Evolutionary conservation across 2,797 vertebrate genomes (phyloP), one percentile per base, ranked within the genome.

Genomic region (Halcyon chelicuti): DNA sequence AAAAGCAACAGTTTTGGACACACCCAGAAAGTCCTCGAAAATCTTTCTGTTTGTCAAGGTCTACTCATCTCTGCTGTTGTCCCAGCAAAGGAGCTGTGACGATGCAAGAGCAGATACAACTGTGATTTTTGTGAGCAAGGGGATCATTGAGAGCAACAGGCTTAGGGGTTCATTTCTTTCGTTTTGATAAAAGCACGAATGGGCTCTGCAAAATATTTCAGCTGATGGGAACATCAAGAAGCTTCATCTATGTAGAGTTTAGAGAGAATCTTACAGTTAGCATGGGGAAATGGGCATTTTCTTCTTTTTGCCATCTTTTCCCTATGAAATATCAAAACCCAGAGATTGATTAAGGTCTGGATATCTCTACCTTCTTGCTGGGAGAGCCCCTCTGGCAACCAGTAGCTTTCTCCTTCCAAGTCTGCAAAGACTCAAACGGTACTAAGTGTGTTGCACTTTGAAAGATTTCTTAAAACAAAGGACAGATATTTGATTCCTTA

Each of bases 381-480:
- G 46, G 28, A 84, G 89, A 77, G 3, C 3, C 17, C 3, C 20
- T 68, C 47, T 5, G 8, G 37, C 29, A 71, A 40, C 13, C 19
- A 9, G 7, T 37, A 47, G 23, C 33, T 82, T 5, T 63, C 37
- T 14, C 22, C 23, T 79, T 71, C 13, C 26, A 73, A 28, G 16
- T 37, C 71, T 79, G 37, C 31, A 66, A 66, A 70, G 49, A 60
- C 28, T 61, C 16, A 25, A 63, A 39, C 7, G 6, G 67, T 52
- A 66, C 33, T 51, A 67, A 7, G 3, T 29, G 19, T 61, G 33
- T 18, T 54, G 23, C 37, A 37, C 42, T 68, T 61, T 25, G 25
- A 80, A 94, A 76, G 82, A 61, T 33, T 80, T 68, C 77, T 76
- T 88, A 51, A 93, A 94, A 44, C 21, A 57, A 74, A 83, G 29